A percentile compares a stretch with the other conserved stretches of the same genome.
Evolutionary conservation across 1,140 invertebrate species (phyloP).

Genomic region (Orussus abietinus): DNA sequence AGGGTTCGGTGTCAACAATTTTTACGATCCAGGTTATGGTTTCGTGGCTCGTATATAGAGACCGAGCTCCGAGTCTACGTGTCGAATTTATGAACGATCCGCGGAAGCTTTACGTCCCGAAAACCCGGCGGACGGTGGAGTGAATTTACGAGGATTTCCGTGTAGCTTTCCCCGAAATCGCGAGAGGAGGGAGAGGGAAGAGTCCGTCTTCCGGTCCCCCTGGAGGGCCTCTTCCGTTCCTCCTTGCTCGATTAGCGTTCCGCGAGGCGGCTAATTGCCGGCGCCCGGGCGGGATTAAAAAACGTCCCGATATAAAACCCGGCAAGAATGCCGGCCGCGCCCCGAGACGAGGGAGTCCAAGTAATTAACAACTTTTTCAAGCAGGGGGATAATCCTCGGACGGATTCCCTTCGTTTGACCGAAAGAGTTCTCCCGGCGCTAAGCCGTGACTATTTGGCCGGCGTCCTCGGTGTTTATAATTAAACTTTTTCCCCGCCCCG

Average conservation of each 20-base stretch:
- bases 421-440: conserved; percentile 51
- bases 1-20: conserved; percentile 40
- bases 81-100: conserved; percentile 41
- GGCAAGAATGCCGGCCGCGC: conserved; percentile 21
- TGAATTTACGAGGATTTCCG: conserved; percentile 12
- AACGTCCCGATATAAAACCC: conserved; percentile 33
- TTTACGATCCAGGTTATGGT: conserved; percentile 33
- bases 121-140: too few species aligned
- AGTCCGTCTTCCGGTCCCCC: too few species aligned
- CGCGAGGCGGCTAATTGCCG: conserved; percentile 34
- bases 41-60: too few species aligned
- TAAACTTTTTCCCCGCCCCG: conserved; percentile 38
- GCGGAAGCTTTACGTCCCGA: conserved; percentile 37
- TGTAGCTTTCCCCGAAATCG: too few species aligned
- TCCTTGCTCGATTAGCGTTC: conserved; percentile 36
- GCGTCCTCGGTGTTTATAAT: conserved; percentile 46
- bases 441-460: conserved; percentile 53
- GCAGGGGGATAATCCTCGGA: conserved; percentile 22
- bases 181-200: too few species aligned
- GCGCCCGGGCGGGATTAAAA: conserved; percentile 35
- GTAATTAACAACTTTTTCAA: conserved; percentile 56
- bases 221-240: too few species aligned
- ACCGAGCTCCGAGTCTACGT: too few species aligned
- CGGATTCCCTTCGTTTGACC: conserved; percentile 22
- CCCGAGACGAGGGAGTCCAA: conserved; percentile 50